phyloP scores from a whole-genome alignment of 2,797 vertebrate species.

The Poecile montanus region DNA sequence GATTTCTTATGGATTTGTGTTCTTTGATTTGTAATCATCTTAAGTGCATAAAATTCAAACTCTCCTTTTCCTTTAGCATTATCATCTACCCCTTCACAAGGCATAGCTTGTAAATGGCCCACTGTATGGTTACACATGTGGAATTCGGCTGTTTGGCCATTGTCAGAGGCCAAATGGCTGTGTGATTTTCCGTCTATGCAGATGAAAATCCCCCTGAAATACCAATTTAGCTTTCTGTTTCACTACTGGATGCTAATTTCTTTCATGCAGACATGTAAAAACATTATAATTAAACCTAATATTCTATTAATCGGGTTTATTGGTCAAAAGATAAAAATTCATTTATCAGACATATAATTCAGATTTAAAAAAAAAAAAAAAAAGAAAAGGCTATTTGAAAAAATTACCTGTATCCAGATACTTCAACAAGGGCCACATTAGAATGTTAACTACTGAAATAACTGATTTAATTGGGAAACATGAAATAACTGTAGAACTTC shows the following conservation, averaged over 20 bases:
- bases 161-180: too few species aligned
- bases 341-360: not conserved
- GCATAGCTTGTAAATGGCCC: rapidly evolving
- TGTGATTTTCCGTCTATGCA: not conserved
- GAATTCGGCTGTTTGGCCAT: not conserved
- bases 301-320: not conserved
- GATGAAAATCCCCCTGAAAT: not conserved
- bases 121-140: rapidly evolving
- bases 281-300: not conserved
- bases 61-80: not conserved
- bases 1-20: not conserved
- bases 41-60: not conserved
- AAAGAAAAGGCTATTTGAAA: not conserved
- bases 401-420: not conserved
- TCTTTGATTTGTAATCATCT: not conserved
- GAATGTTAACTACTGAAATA: not conserved
- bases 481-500: not conserved
- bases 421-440: not conserved
- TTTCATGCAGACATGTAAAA: not conserved
- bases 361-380: not conserved
- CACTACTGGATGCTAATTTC: not conserved
- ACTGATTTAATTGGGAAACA: not conserved
- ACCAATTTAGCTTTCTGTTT: not conserved
- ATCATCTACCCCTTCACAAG: not conserved
- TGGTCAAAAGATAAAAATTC: not conserved